A percentile compares a stretch with the other conserved stretches of the same genome.
Evolutionary conservation across 2,888 invertebrate genomes (phyloP).

Genomic region (Anodontia alba): DNA sequence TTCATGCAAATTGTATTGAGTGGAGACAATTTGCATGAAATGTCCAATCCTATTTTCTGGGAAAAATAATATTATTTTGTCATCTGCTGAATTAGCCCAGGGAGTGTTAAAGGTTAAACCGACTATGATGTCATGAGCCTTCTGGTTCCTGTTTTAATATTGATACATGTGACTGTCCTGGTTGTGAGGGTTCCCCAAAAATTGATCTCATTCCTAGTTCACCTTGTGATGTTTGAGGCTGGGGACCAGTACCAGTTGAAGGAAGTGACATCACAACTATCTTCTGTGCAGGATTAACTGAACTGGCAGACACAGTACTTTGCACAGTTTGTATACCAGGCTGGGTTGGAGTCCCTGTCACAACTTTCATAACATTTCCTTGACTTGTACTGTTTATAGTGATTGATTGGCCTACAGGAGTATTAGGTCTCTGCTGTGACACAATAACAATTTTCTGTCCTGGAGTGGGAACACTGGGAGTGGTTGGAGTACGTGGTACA

Average conservation of each 20-base stretch:
- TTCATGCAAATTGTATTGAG: too few species aligned
- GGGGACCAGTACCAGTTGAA: conserved; percentile 43
- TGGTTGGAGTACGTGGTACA: conserved; percentile 62
- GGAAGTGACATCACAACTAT: conserved; percentile 75
- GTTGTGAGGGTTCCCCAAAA: conserved; percentile 63
- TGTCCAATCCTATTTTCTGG: too few species aligned
- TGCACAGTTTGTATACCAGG: conserved; percentile 24
- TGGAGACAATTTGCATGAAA: too few species aligned
- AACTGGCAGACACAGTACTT: conserved; percentile 33
- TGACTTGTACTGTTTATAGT: conserved; percentile 60
- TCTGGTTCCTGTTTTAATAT: conserved; percentile 29
- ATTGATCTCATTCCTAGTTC: conserved; percentile 76
- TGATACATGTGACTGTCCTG: conserved; percentile 31
- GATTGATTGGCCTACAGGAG: conserved; percentile 54
- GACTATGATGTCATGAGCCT: not conserved
- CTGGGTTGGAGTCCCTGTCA: conserved; percentile 34
- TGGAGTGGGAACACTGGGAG: conserved; percentile 47
- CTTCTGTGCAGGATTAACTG: conserved; percentile 61
- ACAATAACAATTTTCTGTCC: conserved; percentile 81
- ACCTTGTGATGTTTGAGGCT: conserved; percentile 21
- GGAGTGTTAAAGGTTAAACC: too few species aligned
- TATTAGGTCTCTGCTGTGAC: conserved; percentile 69
- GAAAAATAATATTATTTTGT: too few species aligned
- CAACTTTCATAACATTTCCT: conserved; percentile 62
- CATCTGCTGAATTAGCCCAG: too few species aligned